Conservation (phyloP, 2,113 vertebrate species). For the Tichodroma muraria region DNA sequence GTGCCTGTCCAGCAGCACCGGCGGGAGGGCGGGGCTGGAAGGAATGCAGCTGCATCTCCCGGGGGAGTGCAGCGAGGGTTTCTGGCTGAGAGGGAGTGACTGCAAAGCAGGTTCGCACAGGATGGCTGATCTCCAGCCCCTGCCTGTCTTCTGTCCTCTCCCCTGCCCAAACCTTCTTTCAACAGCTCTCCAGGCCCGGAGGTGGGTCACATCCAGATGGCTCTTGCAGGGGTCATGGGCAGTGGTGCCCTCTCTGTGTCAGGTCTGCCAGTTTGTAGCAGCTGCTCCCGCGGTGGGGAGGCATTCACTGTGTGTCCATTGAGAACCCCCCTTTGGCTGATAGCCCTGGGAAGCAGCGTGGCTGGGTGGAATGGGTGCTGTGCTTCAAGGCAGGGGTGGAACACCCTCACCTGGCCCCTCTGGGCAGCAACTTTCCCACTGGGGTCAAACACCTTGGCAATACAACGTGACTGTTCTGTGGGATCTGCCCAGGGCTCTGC, state of each 20-base stretch:
- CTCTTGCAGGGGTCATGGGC: not conserved
- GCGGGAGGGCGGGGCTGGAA: not conserved
- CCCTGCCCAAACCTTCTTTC: not conserved
- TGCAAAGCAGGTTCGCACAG: constrained; percentile 68
- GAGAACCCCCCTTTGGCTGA: not conserved
- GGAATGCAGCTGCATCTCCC: not conserved
- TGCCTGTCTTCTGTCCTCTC: not conserved
- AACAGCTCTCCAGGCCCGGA: not conserved
- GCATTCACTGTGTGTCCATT: rapidly evolving
- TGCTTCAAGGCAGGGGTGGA: not conserved
- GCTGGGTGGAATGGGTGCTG: rapidly evolving
- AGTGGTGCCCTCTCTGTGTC: not conserved
- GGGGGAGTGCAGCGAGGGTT: not conserved
- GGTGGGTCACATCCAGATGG: not conserved
- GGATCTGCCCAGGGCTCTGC: not conserved
- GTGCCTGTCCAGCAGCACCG: not conserved
- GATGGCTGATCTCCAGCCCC: not conserved
- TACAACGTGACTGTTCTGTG: rapidly evolving
- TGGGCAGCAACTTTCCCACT: not conserved
- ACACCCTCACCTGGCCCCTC: not conserved
- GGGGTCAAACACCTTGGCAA: not conserved
- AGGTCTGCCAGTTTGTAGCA: not conserved
- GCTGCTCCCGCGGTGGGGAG: not conserved
- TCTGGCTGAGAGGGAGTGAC: constrained; percentile 73
- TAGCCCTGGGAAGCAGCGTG: rapidly evolving